Percentiles rank a stretch among this genome's conserved stretches.
phyloP scores from a whole-genome alignment of 2,797 vertebrate species.

The Eurystomus glaucurus region DNA sequence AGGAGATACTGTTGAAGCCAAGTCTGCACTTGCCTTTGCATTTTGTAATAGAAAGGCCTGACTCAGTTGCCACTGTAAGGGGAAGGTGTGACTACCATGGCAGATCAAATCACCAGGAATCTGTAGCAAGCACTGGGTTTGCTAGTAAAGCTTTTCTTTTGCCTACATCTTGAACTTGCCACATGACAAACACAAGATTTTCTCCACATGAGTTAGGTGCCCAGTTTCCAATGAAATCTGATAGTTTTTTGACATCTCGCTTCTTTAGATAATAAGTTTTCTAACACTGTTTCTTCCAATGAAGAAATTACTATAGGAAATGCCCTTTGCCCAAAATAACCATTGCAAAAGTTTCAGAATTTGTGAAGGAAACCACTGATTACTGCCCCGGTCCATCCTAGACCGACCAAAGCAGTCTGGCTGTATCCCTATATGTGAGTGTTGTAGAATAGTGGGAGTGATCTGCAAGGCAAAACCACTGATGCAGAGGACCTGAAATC shows the following conservation, averaged over 20 bases:
- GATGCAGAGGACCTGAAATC: background rate
- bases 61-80: background rate
- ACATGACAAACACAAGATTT: background rate
- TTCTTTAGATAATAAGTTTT: constrained; percentile 1
- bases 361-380: background rate
- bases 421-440: background rate
- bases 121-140: background rate
- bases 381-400: background rate
- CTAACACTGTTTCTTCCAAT: background rate
- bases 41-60: background rate
- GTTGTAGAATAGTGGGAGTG: rapidly evolving
- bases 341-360: background rate
- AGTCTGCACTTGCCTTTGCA: background rate
- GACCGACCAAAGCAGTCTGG: background rate
- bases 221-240: background rate
- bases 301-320: background rate
- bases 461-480: background rate
- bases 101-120: background rate
- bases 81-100: background rate
- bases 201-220: background rate
- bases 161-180: background rate
- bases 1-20: background rate
- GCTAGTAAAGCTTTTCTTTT: background rate
- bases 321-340: background rate
- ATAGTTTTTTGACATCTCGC: background rate